These are phyloP conservation scores for Corapipo altera DNA, from an alignment of 2,113 vertebrate species.

Conservation along the genomic window DNA sequence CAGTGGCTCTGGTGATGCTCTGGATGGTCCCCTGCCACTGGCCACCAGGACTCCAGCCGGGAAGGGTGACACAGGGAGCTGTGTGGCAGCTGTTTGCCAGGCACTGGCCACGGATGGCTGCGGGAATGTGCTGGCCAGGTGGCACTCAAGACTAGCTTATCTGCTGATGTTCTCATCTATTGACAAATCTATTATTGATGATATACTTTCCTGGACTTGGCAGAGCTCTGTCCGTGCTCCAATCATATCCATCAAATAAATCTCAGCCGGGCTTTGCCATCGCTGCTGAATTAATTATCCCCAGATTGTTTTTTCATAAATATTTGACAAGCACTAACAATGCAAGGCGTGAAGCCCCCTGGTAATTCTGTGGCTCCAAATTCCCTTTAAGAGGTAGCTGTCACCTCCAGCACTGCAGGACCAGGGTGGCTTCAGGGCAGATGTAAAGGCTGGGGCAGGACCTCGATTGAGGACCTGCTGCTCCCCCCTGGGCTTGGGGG, in stretches of 20 bases:
- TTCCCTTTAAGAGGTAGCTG: not conserved
- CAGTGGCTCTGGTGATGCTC: not conserved
- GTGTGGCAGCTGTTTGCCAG: not conserved
- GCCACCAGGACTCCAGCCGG: not conserved
- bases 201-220: constrained; percentile 17
- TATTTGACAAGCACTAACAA: constrained; percentile 59
- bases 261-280: not conserved
- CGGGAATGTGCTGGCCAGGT: not conserved
- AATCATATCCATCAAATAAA: constrained; percentile 9
- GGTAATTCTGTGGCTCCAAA: not conserved
- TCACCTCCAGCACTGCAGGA: not conserved
- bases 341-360: constrained; percentile 27
- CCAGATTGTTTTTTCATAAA: constrained; percentile 58
- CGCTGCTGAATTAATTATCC: constrained; percentile 56
- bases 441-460: not conserved
- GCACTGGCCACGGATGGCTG: not conserved
- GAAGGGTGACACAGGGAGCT: not conserved
- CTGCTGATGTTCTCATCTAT: constrained; percentile 49
- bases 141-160: constrained; percentile 39
- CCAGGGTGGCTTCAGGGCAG: not conserved
- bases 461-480: rapidly evolving
- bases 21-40: not conserved
- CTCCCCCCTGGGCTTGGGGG: not conserved
- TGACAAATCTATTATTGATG: constrained; percentile 58
- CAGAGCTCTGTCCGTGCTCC: constrained; percentile 15